phyloP scores from a whole-genome alignment of 2,797 vertebrate genomes.

The Pantherophis vulpinus region DNA sequence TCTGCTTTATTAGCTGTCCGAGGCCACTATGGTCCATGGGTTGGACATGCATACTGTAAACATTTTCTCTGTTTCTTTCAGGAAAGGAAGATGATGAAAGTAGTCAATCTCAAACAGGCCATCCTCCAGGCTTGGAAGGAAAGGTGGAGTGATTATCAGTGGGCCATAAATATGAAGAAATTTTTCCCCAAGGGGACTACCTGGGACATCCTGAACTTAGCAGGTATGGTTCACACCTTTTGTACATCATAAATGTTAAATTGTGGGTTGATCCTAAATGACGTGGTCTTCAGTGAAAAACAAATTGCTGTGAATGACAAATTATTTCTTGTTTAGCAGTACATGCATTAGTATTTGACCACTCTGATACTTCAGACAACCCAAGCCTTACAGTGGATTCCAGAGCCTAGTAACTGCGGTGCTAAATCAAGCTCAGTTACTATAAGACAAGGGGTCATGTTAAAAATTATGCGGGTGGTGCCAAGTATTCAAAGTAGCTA shows the following conservation, averaged over 20 bases:
- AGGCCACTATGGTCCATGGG: background rate
- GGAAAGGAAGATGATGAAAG: slow-evolving; percentile 81
- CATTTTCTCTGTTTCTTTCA: background rate
- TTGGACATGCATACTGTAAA: background rate
- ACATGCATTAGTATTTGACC: background rate
- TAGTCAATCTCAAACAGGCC: slow-evolving; percentile 95
- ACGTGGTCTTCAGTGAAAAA: background rate
- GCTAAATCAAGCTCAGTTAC: background rate
- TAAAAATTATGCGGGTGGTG: background rate
- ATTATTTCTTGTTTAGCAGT: background rate
- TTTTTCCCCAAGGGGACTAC: slow-evolving; percentile 94
- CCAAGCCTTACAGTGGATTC: background rate
- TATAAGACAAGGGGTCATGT: background rate
- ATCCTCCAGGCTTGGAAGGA: slow-evolving; percentile 99
- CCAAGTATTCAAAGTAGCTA: background rate
- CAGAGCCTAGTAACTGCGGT: background rate
- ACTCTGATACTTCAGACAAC: background rate
- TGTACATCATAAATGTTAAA: background rate
- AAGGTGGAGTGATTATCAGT: slow-evolving; percentile 95
- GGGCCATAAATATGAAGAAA: slow-evolving; percentile 97
- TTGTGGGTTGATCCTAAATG: background rate
- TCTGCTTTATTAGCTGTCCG: too few relatives aligned
- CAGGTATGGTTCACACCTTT: slow-evolving; percentile 74
- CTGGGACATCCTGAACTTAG: slow-evolving; percentile 95
- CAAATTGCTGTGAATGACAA: background rate